Evolutionary conservation across 1,140 invertebrate genomes (phyloP), one percentile per base, ranked within the genome.

Genomic region (Drosophila teissieri): DNA sequence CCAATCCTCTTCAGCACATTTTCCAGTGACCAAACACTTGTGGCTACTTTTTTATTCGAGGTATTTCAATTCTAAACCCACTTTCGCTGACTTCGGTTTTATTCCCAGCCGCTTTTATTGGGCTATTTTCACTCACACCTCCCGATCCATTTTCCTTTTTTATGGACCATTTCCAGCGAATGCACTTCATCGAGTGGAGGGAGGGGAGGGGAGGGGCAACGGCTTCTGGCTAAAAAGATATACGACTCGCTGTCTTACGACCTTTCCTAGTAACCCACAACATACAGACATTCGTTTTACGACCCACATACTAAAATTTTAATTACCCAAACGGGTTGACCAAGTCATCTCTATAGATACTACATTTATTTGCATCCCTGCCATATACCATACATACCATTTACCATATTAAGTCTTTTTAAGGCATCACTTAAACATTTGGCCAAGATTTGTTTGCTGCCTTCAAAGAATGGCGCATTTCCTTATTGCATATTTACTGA

Each of bases 401-500:
- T 1, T 31, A 31, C 31, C 31, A 31, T 31, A 31, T 31, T 10
- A 8, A 2, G 6, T 31, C 27, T 31, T 1, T 53, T 72, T 75
- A 52, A 36, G 37, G 24, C 48, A 48, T 54, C 27, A 5, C 54
- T 62, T 73, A 73, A 78, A 78, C 65, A 62, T 53, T 53, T 12
- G 36, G 64, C 12, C 12, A 36, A 56, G 67, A 72, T 72, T 72
- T 44, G 36, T 39, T 70, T 70, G 37, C 1, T 56, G 68, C 52
- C 42, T 54, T 2, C 36, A 52, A 62, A 44, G 39, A 31, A 40
- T 36, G 15, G 48, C 51, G 51, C 53, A 80, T 76, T 84, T 83
- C 80, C 80, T 80, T 76, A 83, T 84, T 79, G 76, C 80, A 83
- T 69, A 75, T 84, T 68, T 54, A 48, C 56, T 22, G 17, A 40